These are phyloP conservation scores for Euphonia xanthogaster DNA, from an alignment of 2,797 vertebrate species.

Conservation along the genomic window DNA sequence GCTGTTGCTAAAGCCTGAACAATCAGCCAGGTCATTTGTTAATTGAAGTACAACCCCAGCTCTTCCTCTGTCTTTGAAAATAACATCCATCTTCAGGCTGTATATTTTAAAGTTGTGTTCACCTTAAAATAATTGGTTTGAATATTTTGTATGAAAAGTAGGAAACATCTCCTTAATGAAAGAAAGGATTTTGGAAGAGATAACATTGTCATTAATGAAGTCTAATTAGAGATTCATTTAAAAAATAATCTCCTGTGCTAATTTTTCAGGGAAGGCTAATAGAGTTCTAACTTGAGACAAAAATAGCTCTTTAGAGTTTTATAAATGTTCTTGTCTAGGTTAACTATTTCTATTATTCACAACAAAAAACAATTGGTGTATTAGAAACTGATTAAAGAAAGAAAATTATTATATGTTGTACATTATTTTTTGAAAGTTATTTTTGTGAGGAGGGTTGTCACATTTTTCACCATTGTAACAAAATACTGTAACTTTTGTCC, in stretches of 20 bases:
- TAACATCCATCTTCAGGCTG: not conserved
- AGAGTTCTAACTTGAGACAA: constrained; percentile 13
- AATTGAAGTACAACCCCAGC: not conserved
- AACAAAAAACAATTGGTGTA: not conserved
- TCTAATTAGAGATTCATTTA: constrained; percentile 50
- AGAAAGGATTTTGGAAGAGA: constrained; percentile 17
- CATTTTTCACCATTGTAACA: not conserved
- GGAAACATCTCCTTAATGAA: constrained; percentile 15
- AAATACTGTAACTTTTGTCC: not conserved
- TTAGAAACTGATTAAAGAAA: not conserved
- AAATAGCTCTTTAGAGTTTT: constrained; percentile 26
- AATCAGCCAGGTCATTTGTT: not conserved
- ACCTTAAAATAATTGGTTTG: constrained; percentile 6
- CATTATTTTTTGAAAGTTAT: not conserved
- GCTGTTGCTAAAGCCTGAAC: not conserved
- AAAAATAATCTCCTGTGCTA: constrained; percentile 47
- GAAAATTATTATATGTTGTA: not conserved
- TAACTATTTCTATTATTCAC: not conserved
- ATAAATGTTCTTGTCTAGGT: constrained; percentile 21
- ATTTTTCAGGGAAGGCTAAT: constrained; percentile 44
- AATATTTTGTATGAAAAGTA: not conserved
- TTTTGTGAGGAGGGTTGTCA: not conserved
- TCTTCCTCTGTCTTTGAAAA: not conserved
- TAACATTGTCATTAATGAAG: constrained; percentile 43
- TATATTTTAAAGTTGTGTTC: not conserved